Base-by-base conservation (phyloP, 2,888 invertebrate genomes). In the Cenopis cana region DNA sequence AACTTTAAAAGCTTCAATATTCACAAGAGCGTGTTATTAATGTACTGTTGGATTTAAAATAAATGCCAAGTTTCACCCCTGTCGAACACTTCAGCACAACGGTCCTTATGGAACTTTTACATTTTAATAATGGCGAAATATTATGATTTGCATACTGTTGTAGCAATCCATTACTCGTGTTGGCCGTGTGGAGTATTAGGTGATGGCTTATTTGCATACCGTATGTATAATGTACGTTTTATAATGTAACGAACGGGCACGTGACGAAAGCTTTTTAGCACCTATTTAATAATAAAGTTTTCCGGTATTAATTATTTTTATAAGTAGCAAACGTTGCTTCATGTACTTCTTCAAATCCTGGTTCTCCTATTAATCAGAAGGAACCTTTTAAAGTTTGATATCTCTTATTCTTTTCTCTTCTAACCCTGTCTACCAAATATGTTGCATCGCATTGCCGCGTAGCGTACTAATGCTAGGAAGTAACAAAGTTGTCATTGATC, bases 51-150 rank as follows among this genome's bases (percentile, higher is more conserved):
- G 46, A 46, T 46, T 46, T 46, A 8, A 46, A n/a, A 38, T 38
- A 57, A 38, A 12, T 10, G 20, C 20, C 9, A 33, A 4, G 24
- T 65, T 56, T 5, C 82, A 87, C 67, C 88, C 87, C 88, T 87
- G 79, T 62, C 73, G 76, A 81, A 76, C 74, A 78, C 76, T 78
- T 78, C 77, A 76, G 73, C 78, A 82, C 84, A 85, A 83, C 81
- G 80, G 81, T 82, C 81, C 79, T 86, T 85, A 71, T 67, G 71
- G 67, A 66, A 71, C 85, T 87, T 88, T 85, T 82, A 81, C 78
- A 76, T 87, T 88, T 87, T 86, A 88, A 88, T 89, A 85, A 86
- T 82, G 80, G 84, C 74, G 78, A 85, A 85, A 87, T 87, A 85
- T 79, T 82, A 78, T 79, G 79, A 87, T 89, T 89, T 89, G 83